Percentiles rank a stretch among this genome's conserved stretches.
Evolutionary conservation across 2,888 invertebrate species (phyloP).

Genomic region (Habrosyne pyritoides): DNA sequence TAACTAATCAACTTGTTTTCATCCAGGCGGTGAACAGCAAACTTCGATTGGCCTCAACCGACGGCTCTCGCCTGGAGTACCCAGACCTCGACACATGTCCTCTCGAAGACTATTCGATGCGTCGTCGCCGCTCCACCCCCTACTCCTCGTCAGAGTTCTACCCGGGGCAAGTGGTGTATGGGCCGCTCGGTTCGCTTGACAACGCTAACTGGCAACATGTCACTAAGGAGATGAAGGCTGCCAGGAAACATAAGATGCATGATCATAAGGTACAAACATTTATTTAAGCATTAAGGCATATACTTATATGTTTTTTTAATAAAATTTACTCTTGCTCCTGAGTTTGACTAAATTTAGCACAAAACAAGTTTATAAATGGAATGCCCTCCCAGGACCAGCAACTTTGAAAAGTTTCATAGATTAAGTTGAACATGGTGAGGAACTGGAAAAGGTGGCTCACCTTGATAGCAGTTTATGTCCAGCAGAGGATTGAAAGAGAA

Average conservation of each 20-base stretch:
- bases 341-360: no score
- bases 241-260: constrained; percentile 83
- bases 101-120: constrained; percentile 88
- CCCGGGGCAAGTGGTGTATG: constrained; percentile 85
- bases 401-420: no score
- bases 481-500: no score
- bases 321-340: no score
- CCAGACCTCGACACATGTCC: constrained; percentile 87
- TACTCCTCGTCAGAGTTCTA: constrained; percentile 78
- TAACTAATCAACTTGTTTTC: no score
- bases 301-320: no score
- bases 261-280: constrained; percentile 82
- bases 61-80: constrained; percentile 86
- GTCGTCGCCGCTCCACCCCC: constrained; percentile 82
- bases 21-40: constrained; percentile 86
- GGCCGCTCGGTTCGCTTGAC: constrained; percentile 88
- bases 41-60: constrained; percentile 86
- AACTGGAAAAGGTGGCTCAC: no score
- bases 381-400: no score
- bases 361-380: no score
- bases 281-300: no score
- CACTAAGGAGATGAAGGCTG: constrained; percentile 88
- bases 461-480: no score
- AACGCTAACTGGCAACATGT: constrained; percentile 92
- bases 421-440: no score